Conservation (phyloP, 1,140 invertebrate species). For the Odontomachus brunneus region DNA sequence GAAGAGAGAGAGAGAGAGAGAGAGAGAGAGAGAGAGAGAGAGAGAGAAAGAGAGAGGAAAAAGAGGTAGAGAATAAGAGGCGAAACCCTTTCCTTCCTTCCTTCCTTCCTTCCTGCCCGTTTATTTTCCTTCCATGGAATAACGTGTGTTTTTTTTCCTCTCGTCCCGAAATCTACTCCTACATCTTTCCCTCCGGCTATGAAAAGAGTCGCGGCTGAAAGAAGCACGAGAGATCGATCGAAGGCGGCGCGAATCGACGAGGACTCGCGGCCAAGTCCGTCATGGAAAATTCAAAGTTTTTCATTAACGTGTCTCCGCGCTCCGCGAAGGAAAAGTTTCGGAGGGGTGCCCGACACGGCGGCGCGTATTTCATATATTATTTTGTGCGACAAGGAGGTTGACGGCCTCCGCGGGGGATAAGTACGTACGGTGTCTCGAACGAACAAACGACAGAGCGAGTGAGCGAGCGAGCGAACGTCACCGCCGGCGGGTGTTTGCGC, state of each 20-base stretch:
- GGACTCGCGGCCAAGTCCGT: slow-evolving; percentile 78
- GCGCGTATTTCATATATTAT: slow-evolving; percentile 86
- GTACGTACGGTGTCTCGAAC: background rate
- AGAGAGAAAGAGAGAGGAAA: slow-evolving; percentile 20
- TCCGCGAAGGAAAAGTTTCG: slow-evolving; percentile 70
- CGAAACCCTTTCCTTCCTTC: background rate
- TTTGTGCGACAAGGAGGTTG: slow-evolving; percentile 79
- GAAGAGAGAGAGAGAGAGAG: slow-evolving; percentile 27
- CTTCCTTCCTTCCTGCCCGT: background rate
- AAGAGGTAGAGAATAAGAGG: background rate
- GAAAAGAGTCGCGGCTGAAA: too few species aligned
- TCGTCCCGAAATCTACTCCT: background rate
- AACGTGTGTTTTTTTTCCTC: slow-evolving; percentile 10
- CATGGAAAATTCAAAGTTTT: slow-evolving; percentile 85
- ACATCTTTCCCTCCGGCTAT: background rate
- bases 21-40: slow-evolving; percentile 37
- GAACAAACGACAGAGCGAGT: slow-evolving; percentile 33
- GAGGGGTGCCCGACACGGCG: slow-evolving; percentile 76
- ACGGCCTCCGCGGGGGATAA: slow-evolving; percentile 39
- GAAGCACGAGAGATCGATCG: background rate
- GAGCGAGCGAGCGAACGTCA: slow-evolving; percentile 64
- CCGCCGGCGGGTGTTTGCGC: slow-evolving; percentile 81
- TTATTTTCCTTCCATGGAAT: slow-evolving; percentile 30
- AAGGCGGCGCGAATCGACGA: slow-evolving; percentile 19
- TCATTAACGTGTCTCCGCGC: slow-evolving; percentile 80